Percentiles rank a stretch among this genome's conserved stretches.
Evolutionary conservation across 2,888 invertebrate genomes (phyloP).

Genomic region (Bombylius major): DNA sequence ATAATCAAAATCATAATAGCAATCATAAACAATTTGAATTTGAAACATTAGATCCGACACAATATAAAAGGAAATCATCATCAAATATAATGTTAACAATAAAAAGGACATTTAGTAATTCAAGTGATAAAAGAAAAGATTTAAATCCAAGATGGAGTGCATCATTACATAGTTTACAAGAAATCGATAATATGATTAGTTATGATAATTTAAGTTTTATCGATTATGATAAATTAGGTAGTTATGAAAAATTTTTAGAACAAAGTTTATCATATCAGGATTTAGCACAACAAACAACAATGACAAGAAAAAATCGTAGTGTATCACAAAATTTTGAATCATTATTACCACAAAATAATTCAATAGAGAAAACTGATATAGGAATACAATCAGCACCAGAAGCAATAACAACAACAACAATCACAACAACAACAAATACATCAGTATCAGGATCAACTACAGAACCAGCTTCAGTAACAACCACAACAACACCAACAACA

Average conservation of each 20-base stretch:
- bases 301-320: not conserved
- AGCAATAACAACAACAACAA: no score
- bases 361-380: no score
- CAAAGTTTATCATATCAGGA: conserved; percentile 23
- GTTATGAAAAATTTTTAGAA: conserved; percentile 35
- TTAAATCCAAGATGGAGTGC: conserved; percentile 40
- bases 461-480: not conserved
- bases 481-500: not conserved
- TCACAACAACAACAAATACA: not conserved
- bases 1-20: not conserved
- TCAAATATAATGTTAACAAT: not conserved
- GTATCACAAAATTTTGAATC: not conserved
- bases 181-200: conserved; percentile 43
- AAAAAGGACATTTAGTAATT: conserved; percentile 8
- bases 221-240: conserved; percentile 42
- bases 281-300: not conserved
- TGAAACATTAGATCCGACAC: not conserved
- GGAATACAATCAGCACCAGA: no score
- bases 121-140: not conserved
- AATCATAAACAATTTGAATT: no score
- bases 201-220: conserved; percentile 45
- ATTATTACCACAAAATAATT: no score
- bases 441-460: not conserved
- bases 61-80: not conserved
- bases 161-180: conserved; percentile 41